Evolutionary conservation across 2,797 vertebrate genomes (phyloP).

Genomic region (Mus spretus): DNA sequence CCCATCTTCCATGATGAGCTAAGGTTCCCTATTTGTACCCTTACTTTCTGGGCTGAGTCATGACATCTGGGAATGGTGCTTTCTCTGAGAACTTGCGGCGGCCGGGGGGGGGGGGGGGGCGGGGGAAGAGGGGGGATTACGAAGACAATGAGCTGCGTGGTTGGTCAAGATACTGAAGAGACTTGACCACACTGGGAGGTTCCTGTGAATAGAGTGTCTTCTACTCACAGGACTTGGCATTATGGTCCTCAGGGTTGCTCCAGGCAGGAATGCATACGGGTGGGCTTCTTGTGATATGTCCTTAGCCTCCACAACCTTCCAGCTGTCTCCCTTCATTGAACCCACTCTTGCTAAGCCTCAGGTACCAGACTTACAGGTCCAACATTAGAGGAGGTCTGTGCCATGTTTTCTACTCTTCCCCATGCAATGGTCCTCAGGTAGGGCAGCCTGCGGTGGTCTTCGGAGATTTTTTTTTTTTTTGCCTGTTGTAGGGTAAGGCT

Average conservation of each 20-base stretch:
- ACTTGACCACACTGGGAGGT: neutral
- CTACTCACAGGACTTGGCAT: neutral
- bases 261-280: no score
- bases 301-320: neutral
- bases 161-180: neutral
- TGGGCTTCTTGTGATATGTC: neutral
- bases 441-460: neutral
- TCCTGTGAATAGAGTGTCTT: neutral
- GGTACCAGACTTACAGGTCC: neutral
- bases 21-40: neutral
- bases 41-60: neutral
- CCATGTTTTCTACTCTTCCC: neutral
- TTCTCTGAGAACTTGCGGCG: neutral
- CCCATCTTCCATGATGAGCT: neutral
- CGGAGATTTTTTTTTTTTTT: neutral
- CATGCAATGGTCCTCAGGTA: neutral
- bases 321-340: neutral
- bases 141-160: neutral
- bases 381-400: neutral
- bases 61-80: neutral
- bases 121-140: no score
- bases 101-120: no score
- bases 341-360: neutral
- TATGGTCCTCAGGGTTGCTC: neutral
- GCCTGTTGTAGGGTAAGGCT: neutral